Conservation (phyloP, 2,113 vertebrate genomes). For the Dinomys branickii region DNA sequence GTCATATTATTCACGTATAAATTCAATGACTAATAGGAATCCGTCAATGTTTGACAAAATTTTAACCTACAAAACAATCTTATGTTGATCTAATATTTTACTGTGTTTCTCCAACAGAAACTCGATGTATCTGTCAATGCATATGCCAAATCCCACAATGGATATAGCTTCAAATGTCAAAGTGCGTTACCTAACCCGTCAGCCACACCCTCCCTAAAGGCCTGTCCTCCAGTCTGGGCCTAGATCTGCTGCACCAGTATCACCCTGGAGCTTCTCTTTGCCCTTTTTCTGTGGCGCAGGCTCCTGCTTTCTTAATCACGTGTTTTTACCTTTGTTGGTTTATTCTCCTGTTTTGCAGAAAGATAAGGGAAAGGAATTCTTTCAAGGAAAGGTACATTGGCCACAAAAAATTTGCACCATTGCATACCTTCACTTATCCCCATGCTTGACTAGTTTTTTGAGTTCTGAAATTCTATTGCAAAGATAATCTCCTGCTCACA, state of each 20-base stretch:
- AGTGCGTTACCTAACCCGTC: background rate
- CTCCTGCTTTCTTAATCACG: background rate
- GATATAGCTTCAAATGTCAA: background rate
- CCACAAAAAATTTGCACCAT: background rate
- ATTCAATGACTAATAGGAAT: background rate
- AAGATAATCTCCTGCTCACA: background rate
- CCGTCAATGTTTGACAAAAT: constrained; percentile 5
- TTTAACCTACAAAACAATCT: background rate
- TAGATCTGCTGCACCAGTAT: background rate
- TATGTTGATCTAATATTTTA: background rate
- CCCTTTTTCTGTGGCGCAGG: background rate
- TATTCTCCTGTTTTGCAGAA: constrained; percentile 37
- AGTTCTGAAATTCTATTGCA: constrained; percentile 1
- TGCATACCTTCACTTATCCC: background rate
- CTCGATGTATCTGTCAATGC: background rate
- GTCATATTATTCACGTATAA: background rate
- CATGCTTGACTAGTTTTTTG: background rate
- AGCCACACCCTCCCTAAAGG: background rate
- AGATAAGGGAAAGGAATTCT: background rate
- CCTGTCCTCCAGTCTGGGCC: background rate
- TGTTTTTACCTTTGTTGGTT: background rate
- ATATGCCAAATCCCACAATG: background rate
- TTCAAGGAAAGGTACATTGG: background rate
- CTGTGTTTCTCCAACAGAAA: constrained; percentile 4
- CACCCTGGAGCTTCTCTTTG: background rate